A percentile compares a stretch with the other conserved stretches of the same genome.
phyloP scores from a whole-genome alignment of 2,888 invertebrate species.

The Megastigmus dorsalis region DNA sequence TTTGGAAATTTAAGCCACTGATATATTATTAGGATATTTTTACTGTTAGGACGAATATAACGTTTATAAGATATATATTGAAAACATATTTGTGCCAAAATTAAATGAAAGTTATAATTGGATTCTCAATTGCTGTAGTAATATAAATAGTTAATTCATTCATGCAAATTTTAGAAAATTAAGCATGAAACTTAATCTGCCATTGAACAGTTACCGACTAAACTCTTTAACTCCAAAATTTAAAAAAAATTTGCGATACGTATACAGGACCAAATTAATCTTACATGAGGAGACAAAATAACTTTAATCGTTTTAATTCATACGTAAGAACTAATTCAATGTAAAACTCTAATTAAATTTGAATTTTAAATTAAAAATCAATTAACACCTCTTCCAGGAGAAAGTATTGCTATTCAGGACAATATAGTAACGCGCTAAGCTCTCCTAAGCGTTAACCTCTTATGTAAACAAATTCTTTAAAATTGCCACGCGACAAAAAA shows the following conservation, averaged over 20 bases:
- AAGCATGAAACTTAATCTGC: not conserved
- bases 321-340: no score
- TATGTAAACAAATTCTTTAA: not conserved
- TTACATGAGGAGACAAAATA: no score
- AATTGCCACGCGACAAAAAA: not conserved
- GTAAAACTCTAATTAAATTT: no score
- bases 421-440: no score
- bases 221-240: no score
- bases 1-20: not conserved
- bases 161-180: not conserved
- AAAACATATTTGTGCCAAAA: slow-evolving; percentile 46
- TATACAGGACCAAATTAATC: no score
- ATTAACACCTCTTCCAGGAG: no score
- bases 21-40: slow-evolving; percentile 13
- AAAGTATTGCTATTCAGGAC: no score
- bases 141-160: slow-evolving; percentile 21
- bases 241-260: no score
- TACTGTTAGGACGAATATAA: slow-evolving; percentile 3
- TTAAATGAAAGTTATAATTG: slow-evolving; percentile 33
- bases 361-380: no score
- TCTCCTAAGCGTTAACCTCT: not conserved
- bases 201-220: no score
- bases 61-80: not conserved
- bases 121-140: not conserved
- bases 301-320: no score